Conservation (phyloP, 2,888 invertebrate species). For the Heliconius sara region DNA sequence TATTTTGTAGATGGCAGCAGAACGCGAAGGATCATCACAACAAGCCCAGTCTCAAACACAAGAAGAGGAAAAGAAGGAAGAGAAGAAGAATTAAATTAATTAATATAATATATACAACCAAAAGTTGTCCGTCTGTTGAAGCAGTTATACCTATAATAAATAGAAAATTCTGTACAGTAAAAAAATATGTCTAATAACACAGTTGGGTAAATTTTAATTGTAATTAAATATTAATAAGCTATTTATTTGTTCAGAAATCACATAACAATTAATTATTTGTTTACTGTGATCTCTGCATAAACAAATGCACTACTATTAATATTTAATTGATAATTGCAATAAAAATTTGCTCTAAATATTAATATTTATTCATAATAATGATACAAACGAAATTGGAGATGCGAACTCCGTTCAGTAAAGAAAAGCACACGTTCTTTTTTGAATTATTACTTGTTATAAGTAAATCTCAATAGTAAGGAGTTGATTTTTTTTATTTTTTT, state of each 20-base stretch:
- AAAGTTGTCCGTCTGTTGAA: slow-evolving; percentile 22
- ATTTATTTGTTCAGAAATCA: no score
- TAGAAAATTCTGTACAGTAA: slow-evolving; percentile 20
- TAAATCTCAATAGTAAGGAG: slow-evolving; percentile 33
- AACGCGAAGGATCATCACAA: slow-evolving; percentile 66
- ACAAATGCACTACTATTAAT: neutral
- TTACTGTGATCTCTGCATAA: neutral
- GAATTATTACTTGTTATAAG: slow-evolving; percentile 13
- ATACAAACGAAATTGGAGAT: neutral
- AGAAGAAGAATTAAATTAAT: slow-evolving; percentile 61
- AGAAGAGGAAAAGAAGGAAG: slow-evolving; percentile 66
- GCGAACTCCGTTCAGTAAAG: neutral
- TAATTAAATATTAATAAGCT: neutral
- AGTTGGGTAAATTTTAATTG: neutral
- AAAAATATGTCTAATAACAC: neutral
- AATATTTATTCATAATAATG: neutral
- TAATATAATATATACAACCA: slow-evolving; percentile 34
- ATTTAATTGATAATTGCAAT: neutral
- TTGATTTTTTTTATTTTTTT: neutral
- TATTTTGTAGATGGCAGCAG: slow-evolving; percentile 73
- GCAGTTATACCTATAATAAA: neutral
- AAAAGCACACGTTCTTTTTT: slow-evolving; percentile 10
- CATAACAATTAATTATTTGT: no score
- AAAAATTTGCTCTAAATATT: neutral
- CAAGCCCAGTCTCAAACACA: slow-evolving; percentile 55